Evolutionary conservation across 1,140 invertebrate species (phyloP), one percentile per base, ranked within the genome.

Genomic region (Pseudachorutes palmiensis): DNA sequence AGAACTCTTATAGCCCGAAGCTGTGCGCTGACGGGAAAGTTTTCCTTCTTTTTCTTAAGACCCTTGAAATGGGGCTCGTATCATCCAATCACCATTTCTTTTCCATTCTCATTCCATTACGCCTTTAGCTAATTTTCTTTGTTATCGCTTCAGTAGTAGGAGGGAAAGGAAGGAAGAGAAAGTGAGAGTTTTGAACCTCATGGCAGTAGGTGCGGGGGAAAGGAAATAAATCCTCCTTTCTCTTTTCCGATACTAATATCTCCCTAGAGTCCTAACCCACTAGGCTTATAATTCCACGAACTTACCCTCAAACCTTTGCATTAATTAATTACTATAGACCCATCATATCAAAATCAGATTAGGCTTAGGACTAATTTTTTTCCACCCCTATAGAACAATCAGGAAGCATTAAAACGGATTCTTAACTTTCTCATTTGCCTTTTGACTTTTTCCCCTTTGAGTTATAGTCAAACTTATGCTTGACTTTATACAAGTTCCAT

Each of bases 191-290:
- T 9, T 45, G 36, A 19, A n/a, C n/a, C n/a, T n/a, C n/a, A n/a
- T n/a, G n/a, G n/a, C n/a, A n/a, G 9, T 45, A 45, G 36, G 36
- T 9, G 36, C 36, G 9, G 36, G 51, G 24, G 51, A 55, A 55
- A 55, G 51, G 51, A 14, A 55, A 55, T 55, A 55, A 55, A 55
- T 55, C 51, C 51, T 55, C 51, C 24, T 55, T 55, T 55, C 51
- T 55, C 51, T 55, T 24, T 55, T 55, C 36, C 51, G 51, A 55
- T 55, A 55, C 51, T 55, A 55, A 55, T 55, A 55, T 55, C 51
- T 55, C 51, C 51, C 51, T 5, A 55, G 51, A 55, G 51, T 5
- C 51, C 24, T 22, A 45, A 19, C 9, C 19, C 9, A 45, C 19
- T 45, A 9, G 19, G 36, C 36, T 19, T 12, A 45, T 45, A 9